Base-by-base conservation (phyloP, 2,797 vertebrate genomes). In the Phoxinus dragarum region DNA sequence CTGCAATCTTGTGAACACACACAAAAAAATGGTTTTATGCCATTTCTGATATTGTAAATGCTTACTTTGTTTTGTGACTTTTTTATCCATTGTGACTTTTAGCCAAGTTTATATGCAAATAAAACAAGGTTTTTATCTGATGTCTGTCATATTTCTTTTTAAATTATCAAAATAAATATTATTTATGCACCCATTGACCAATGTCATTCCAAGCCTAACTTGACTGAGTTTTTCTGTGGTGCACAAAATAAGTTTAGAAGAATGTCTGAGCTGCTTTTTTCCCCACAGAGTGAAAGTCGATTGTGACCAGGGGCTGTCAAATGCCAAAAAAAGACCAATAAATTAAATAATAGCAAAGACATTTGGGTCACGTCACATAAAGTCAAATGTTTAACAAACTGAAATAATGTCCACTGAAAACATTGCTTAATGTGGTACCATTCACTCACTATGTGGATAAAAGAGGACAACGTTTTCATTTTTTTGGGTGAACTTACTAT, bases 31-130 rank as follows among this genome's bases (percentile, higher is more conserved):
- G 10, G 40, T 64, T 81, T 84, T 81, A 52, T 87, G 72, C 87
- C 21, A 82, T 86, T 94, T 94, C 95, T 93, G 96, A 95, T 94
- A 94, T 93, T 96, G 95, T 96, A 96, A 95, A 97, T 96, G 84
- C 96, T 94, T 94, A 91, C 93, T 96, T 96, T 95, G 94, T 95
- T 90, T 94, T 95, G 95, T 93, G 93, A 56, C 94, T 95, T 88
- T 94, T 96, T 96, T 95, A 96, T 95, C 95, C 95, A 96, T 96
- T 95, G 95, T 96, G 96, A 96, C 96, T 95, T 95, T 94, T 97
- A 97, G 95, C 94, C 89, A 95, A 96, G 95, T 97, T 97, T 97
- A 96, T 97, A 97, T 96, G 96, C 96, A 97, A 97, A 97, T 97
- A 97, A 97, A 97, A 96, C 95, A 95, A 96, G 95, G 96, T 97